Conservation (phyloP, 1,140 invertebrate genomes). For the Neelides sp. region DNA sequence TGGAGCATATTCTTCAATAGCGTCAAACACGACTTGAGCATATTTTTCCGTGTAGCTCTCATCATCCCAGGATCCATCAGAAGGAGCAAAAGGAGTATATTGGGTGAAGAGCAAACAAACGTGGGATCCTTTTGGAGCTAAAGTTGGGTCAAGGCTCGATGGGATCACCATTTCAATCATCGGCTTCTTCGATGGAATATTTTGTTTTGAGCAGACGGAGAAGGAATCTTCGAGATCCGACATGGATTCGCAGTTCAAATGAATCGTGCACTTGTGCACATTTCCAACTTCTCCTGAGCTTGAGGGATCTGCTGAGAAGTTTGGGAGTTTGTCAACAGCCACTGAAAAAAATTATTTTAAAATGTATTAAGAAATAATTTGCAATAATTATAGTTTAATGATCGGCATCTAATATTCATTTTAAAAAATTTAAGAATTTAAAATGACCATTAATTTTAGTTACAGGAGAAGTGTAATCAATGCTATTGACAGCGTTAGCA, state of each 20-base stretch:
- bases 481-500: too few species aligned
- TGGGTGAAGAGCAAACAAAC: constrained; percentile 49
- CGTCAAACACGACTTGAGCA: constrained; percentile 36
- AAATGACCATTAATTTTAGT: too few species aligned
- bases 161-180: constrained; percentile 51
- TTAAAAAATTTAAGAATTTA: too few species aligned
- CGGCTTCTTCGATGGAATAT: constrained; percentile 40
- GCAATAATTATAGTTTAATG: too few species aligned
- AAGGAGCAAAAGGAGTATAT: constrained; percentile 37
- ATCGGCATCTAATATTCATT: too few species aligned
- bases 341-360: constrained; percentile 34
- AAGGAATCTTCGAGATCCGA: constrained; percentile 40
- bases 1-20: constrained; percentile 45
- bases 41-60: constrained; percentile 21
- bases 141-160: constrained; percentile 41
- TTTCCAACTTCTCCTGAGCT: constrained; percentile 35
- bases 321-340: constrained; percentile 43
- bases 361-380: neutral
- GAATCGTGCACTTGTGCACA: constrained; percentile 46
- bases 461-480: too few species aligned
- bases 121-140: constrained; percentile 43
- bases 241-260: constrained; percentile 46
- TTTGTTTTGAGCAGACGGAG: constrained; percentile 36
- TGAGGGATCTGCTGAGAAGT: constrained; percentile 42
- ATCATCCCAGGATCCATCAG: constrained; percentile 35